Conservation (phyloP, 1,140 invertebrate genomes). For the Cydia strobilella region DNA sequence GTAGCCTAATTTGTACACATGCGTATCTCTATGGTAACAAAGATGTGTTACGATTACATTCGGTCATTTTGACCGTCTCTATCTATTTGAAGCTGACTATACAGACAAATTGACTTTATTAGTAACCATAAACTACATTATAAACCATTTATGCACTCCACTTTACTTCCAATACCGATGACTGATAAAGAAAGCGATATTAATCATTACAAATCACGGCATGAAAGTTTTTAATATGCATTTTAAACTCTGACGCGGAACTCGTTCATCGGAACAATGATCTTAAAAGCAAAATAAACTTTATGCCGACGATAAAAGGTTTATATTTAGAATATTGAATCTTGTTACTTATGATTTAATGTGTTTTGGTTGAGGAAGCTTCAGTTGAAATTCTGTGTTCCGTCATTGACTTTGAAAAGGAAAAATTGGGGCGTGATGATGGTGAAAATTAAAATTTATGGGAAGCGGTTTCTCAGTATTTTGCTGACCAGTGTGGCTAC, state of each 20-base stretch:
- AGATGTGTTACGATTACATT: too few relatives aligned
- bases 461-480: background rate
- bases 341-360: background rate
- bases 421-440: conserved; percentile 1
- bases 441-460: background rate
- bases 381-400: background rate
- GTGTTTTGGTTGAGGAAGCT: background rate
- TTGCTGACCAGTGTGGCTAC: too few relatives aligned
- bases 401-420: background rate
- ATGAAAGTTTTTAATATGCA: conserved; percentile 24
- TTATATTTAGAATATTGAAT: background rate
- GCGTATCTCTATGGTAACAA: too few relatives aligned
- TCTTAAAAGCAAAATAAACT: background rate
- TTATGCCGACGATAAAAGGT: background rate
- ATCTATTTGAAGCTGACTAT: too few relatives aligned
- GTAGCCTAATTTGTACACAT: too few relatives aligned
- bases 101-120: too few relatives aligned
- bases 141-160: background rate
- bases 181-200: conserved; percentile 16
- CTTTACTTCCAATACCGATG: background rate
- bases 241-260: background rate
- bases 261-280: background rate
- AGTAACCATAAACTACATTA: background rate
- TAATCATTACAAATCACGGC: conserved; percentile 5
- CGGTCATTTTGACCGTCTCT: too few relatives aligned